Base-by-base conservation (phyloP, 2,888 invertebrate genomes). In the Frankliniella intonsa region DNA sequence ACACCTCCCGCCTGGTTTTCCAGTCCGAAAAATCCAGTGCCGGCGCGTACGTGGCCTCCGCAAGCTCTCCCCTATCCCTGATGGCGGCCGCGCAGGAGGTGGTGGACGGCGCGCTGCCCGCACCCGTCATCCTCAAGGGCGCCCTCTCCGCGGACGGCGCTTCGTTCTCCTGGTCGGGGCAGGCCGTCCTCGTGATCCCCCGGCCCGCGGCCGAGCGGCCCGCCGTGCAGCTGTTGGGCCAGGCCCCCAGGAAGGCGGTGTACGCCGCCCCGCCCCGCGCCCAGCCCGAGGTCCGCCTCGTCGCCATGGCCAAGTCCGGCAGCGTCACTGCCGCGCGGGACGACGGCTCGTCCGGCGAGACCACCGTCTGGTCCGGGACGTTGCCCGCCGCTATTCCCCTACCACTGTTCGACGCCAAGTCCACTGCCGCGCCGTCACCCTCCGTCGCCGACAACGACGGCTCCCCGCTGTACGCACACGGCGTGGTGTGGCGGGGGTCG, bases 101-200 rank as follows among this genome's bases (percentile, higher is more conserved):
- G 25, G 69, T 22, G 11, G 69, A 62, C 62, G 81, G 27, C 49
- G 25, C 65, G 38, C 69, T 80, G 50, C 82, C 82, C 51, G 82
- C 83, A 3, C 83, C 83, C 11, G 80, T 84, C 55, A 82, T 84
- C n/a, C 83, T 85, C 17, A 80, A 81, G 76, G 84, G 84, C 7
- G 50, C 81, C 49, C 84, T 83, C 76, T 84, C 84, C 19, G 38
- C 80, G 12, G 84, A 85, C 80, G 81, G 82, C 25, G 83, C 82
- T 0, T 79, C 80, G 50, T 85, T 85, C 80, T 82, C 81, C 81
- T 85, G 84, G 84, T 81, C 81, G 50, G 84, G 84, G 22, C 82
- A 82, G 11, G 80, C 81, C 1, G 80, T 80, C 19, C 76, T 84
- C 12, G 83, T 82, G 27, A 50, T 83, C n/a, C 83, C 84, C 25